Evolutionary conservation across 2,113 vertebrate species (phyloP).

Genomic region (Hippocampus guttulatus): DNA sequence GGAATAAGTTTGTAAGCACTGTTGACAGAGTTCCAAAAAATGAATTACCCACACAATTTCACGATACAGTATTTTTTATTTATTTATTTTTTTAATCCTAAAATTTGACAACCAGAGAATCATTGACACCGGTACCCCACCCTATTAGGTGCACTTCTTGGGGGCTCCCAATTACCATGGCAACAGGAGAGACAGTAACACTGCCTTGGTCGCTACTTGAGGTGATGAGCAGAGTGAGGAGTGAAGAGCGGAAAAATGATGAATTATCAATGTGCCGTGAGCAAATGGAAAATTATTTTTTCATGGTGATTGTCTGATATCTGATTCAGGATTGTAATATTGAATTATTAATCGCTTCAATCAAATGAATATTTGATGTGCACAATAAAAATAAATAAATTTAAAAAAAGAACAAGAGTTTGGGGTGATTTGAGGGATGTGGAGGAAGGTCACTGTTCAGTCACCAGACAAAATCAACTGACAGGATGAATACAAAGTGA

Average conservation of each 20-base stretch:
- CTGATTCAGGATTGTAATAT: constrained; percentile 62
- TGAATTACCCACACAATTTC: background rate
- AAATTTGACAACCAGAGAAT: constrained; percentile 61
- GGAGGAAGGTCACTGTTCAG: constrained; percentile 43
- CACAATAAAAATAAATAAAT: constrained; percentile 42
- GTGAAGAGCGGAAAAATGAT: constrained; percentile 40
- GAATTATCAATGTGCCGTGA: constrained; percentile 62
- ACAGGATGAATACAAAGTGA: constrained; percentile 6
- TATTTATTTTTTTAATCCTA: background rate
- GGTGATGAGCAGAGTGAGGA: constrained; percentile 26
- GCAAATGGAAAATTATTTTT: constrained; percentile 69
- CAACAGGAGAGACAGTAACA: constrained; percentile 53
- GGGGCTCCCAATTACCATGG: constrained; percentile 62
- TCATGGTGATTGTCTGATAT: constrained; percentile 64
- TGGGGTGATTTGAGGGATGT: constrained; percentile 29
- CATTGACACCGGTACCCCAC: constrained; percentile 49
- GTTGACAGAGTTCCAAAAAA: background rate
- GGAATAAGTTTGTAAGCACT: background rate
- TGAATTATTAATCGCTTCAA: constrained; percentile 61
- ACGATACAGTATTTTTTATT: background rate
- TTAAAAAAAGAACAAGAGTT: constrained; percentile 41
- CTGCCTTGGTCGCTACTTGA: constrained; percentile 44
- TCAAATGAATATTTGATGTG: constrained; percentile 61
- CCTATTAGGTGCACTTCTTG: constrained; percentile 50
- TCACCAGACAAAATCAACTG: constrained; percentile 4